These are phyloP conservation scores for Aphis craccivora DNA, from an alignment of 1,140 invertebrate genomes.

Conservation along the genomic window DNA sequence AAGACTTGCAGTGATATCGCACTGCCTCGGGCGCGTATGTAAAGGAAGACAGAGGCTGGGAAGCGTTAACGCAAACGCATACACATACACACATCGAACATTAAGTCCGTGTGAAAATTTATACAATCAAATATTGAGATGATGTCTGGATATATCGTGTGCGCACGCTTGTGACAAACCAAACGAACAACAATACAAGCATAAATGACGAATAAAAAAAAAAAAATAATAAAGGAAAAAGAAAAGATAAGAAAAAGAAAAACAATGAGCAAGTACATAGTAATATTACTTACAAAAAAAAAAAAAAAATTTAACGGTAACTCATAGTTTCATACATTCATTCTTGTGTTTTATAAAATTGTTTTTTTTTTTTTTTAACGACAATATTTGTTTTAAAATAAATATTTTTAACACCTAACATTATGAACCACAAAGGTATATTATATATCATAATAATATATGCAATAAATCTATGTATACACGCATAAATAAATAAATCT, in stretches of 20 bases:
- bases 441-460: conserved; percentile 54
- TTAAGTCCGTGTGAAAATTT: background rate
- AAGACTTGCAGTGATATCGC: background rate
- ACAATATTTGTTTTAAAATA: conserved; percentile 53
- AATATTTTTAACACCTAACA: conserved; percentile 55
- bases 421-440: conserved; percentile 58
- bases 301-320: conserved; percentile 50
- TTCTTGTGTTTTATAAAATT: conserved; percentile 54
- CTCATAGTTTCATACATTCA: conserved; percentile 56
- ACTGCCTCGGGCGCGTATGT: background rate
- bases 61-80: background rate
- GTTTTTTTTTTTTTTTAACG: conserved; percentile 40
- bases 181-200: conserved; percentile 44
- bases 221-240: background rate
- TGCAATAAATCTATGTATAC: conserved; percentile 48
- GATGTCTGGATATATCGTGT: conserved; percentile 1
- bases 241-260: conserved; percentile 48
- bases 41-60: conserved; percentile 46
- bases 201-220: conserved; percentile 10
- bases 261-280: conserved; percentile 57
- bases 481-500: conserved; percentile 57
- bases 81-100: conserved; percentile 4
- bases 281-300: conserved; percentile 56
- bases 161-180: conserved; percentile 24
- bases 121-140: conserved; percentile 17